These are phyloP conservation scores for Barnardius zonarius DNA, from an alignment of 2,113 vertebrate genomes.

Conservation along the genomic window DNA sequence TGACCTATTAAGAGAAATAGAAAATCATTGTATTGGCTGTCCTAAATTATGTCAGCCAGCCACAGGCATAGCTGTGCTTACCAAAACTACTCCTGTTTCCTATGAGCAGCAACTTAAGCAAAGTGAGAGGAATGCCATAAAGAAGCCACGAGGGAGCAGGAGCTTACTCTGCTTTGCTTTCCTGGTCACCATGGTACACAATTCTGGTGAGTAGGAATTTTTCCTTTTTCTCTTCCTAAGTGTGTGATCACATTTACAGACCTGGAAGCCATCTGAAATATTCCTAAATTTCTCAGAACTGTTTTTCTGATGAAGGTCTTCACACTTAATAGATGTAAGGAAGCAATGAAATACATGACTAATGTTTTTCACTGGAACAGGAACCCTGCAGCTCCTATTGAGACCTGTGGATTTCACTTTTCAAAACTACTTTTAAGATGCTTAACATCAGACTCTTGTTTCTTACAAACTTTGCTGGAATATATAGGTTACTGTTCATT, in stretches of 20 bases:
- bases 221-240: background rate
- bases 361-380: background rate
- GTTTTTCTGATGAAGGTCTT: background rate
- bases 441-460: background rate
- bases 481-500: background rate
- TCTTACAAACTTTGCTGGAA: background rate
- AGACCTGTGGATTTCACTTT: background rate
- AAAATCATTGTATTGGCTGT: background rate
- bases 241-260: background rate
- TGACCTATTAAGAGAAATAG: background rate
- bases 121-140: background rate
- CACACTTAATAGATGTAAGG: background rate
- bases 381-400: background rate
- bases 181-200: background rate
- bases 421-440: background rate
- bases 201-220: conserved; percentile 5
- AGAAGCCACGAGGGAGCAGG: background rate
- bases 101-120: background rate
- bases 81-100: background rate
- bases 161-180: background rate
- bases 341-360: background rate
- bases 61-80: background rate
- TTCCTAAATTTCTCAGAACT: background rate
- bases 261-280: background rate
- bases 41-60: background rate